Evolutionary conservation across 37 sponge, comb jelly and placozoan species (phyloP).

Genomic region (Hormiphora californensis): DNA sequence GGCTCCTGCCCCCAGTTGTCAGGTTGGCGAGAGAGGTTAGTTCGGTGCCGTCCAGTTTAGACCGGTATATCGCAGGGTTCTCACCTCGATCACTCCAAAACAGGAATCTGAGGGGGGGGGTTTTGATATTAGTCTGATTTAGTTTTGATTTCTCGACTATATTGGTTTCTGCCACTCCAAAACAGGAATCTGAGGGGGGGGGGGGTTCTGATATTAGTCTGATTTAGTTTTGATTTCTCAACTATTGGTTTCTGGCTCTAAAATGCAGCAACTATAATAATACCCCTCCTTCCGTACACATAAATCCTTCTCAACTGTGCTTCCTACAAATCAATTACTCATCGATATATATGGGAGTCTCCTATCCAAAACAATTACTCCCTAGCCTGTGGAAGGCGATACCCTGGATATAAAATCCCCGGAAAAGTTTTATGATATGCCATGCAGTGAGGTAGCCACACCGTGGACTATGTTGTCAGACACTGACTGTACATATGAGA

Average conservation of each 20-base stretch:
- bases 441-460: too few relatives aligned
- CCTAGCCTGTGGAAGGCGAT: too few relatives aligned
- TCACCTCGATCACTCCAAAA: slow-evolving; percentile 13
- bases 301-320: too few relatives aligned
- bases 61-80: neutral
- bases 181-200: slow-evolving; percentile 26
- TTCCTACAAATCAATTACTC: too few relatives aligned
- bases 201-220: neutral
- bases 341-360: too few relatives aligned
- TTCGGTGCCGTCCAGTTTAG: neutral
- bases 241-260: neutral
- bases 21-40: neutral
- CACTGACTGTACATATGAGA: neutral
- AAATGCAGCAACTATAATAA: neutral
- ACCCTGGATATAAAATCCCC: too few relatives aligned
- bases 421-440: too few relatives aligned
- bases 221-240: neutral
- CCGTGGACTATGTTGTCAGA: neutral
- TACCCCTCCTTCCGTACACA: too few relatives aligned
- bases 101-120: neutral
- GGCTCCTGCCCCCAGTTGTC: neutral
- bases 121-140: neutral
- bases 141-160: neutral
- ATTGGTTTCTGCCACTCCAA: slow-evolving; percentile 16
- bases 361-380: too few relatives aligned